Base-by-base conservation (phyloP, 2,113 vertebrate species). In the Lepisosteus oculatus region DNA sequence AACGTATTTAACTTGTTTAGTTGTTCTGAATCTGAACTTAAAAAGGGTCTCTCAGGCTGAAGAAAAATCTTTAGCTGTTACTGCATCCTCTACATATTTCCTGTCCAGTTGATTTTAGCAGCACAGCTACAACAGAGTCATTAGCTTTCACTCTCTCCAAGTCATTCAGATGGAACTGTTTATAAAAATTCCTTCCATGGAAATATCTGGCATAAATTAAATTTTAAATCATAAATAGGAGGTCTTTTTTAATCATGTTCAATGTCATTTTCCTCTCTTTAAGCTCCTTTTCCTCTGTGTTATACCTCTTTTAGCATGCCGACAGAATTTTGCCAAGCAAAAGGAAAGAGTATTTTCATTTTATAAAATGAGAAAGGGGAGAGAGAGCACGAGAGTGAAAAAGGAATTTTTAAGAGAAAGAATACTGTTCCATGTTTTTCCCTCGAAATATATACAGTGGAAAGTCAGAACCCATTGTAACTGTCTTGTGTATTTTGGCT, bases 161-260 rank as follows among this genome's bases (percentile, higher is more conserved):
- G 89, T 85, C 84, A 84, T 90, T 92, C 91, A 90, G 89, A 92
- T 92, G 90, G 89, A 92, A 86, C 85, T 89, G 86, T 86, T 91
- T 90, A 91, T 81, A 74, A 85, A 87, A 87, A 92, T 92, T 90
- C 90, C 85, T 92, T 92, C 90, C 88, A 89, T 84, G 79, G 77
- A 88, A 89, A 89, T 88, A 86, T 90, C 85, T 92, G 87, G 86
- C 87, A 88, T 80, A 79, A 79, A 83, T 88, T 85, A 80, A 88
- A 89, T 88, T 84, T 84, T 88, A 88, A 91, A 89, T 90, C 87
- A 86, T 87, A 91, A 91, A 91, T 72, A 83, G 78, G 84, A 89
- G 88, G 86, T 90, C 89, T 82, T 79, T 78, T 74, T 84, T 90
- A 88, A 91, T 92, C 88, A 87, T 83, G 86, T 90, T 85, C 85